Conservation (phyloP, 2,888 invertebrate species). For the Napeogenes inachia region DNA sequence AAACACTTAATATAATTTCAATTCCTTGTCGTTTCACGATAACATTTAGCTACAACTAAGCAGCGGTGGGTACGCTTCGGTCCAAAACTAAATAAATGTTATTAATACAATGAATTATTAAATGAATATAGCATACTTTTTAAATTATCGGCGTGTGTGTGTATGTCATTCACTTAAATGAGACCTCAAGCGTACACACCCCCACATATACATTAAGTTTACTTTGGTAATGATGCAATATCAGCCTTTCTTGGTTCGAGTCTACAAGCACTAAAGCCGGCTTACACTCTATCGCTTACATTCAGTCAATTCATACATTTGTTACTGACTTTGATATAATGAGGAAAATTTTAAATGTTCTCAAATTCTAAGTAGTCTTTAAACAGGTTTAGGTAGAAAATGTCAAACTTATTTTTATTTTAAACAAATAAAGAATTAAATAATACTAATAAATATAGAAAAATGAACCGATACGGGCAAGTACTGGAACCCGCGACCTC, state of each 20-base stretch:
- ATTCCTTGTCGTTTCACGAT: conserved; percentile 26
- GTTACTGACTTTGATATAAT: background rate
- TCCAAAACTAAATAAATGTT: background rate
- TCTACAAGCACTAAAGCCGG: conserved; percentile 9
- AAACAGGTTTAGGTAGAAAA: too few relatives aligned
- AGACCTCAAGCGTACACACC: too few relatives aligned
- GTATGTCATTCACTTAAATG: too few relatives aligned
- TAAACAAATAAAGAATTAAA: background rate
- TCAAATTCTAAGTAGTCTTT: too few relatives aligned
- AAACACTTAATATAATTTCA: conserved; percentile 27
- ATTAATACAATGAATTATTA: too few relatives aligned
- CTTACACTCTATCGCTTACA: background rate
- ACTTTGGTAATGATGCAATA: conserved; percentile 7
- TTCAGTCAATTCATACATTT: too few relatives aligned
- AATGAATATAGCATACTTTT: too few relatives aligned
- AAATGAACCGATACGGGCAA: too few relatives aligned
- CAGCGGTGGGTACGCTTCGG: background rate
- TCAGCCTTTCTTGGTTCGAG: conserved; percentile 16
- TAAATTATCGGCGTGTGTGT: too few relatives aligned
- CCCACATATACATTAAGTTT: background rate
- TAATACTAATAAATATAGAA: background rate
- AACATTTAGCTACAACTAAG: conserved; percentile 2
- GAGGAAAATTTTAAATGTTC: too few relatives aligned
- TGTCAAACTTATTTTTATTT: too few relatives aligned
- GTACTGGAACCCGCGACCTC: too few relatives aligned